These are phyloP conservation scores for Fregata magnificens DNA, from an alignment of 2,113 vertebrate genomes.

Conservation along the genomic window DNA sequence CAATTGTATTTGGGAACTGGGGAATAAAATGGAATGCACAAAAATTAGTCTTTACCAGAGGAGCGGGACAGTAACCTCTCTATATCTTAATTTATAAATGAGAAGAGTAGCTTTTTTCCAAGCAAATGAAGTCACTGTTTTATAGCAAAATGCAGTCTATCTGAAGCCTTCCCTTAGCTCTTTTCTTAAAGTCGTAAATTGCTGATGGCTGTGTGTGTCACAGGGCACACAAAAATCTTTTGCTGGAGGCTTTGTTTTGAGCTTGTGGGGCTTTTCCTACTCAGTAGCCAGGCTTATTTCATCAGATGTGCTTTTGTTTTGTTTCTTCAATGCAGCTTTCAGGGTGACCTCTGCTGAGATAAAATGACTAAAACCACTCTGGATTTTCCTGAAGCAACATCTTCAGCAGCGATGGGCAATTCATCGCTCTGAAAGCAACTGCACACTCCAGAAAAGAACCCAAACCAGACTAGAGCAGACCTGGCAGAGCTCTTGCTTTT, in stretches of 20 bases:
- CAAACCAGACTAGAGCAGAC: background rate
- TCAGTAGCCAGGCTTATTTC: background rate
- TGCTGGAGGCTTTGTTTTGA: slow-evolving; percentile 17
- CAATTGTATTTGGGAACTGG: background rate
- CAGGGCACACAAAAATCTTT: background rate
- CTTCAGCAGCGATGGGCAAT: background rate
- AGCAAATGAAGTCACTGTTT: background rate
- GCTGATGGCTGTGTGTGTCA: background rate
- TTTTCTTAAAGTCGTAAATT: background rate
- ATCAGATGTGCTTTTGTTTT: slow-evolving; percentile 10
- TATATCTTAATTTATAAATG: background rate
- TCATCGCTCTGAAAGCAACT: background rate
- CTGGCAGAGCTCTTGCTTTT: background rate
- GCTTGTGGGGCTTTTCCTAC: background rate
- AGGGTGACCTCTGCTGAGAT: slow-evolving; percentile 43
- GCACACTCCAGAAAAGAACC: background rate
- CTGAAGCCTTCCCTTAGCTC: background rate
- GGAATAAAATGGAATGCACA: background rate
- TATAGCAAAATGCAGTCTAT: background rate
- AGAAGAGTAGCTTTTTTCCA: background rate
- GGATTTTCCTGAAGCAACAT: background rate
- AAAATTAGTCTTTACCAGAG: background rate
- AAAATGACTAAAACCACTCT: slow-evolving; percentile 1
- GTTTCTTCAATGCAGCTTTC: background rate
- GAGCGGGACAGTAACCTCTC: background rate